phyloP scores from a whole-genome alignment of 2,113 vertebrate species.

The Saguinus imperator region DNA sequence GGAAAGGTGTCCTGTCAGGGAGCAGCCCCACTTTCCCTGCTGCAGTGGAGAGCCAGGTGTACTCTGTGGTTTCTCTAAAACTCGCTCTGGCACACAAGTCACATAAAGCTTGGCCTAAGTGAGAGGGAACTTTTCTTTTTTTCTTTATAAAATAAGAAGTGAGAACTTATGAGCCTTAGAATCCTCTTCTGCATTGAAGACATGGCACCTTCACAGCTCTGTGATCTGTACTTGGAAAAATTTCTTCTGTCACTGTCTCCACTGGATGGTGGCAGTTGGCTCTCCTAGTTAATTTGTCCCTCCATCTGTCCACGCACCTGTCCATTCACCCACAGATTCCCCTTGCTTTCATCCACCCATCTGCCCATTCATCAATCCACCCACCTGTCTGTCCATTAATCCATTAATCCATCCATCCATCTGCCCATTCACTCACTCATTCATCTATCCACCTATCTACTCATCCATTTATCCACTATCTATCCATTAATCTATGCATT shows the following conservation, averaged over 20 bases:
- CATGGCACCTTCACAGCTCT: rapidly evolving
- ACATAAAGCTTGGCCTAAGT: rapidly evolving
- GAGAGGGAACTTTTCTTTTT: neutral
- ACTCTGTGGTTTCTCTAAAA: neutral
- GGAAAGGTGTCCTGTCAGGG: rapidly evolving
- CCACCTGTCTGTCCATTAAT: neutral
- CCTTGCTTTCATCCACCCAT: neutral
- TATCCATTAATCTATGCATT: too few relatives aligned
- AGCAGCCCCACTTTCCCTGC: too few relatives aligned
- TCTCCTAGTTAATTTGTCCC: too few relatives aligned
- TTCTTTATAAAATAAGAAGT: too few relatives aligned
- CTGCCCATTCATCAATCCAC: neutral
- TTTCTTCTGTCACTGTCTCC: neutral
- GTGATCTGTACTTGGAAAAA: neutral
- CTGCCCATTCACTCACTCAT: neutral
- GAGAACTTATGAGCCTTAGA: rapidly evolving
- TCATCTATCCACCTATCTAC: rapidly evolving
- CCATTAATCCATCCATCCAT: neutral
- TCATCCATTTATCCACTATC: neutral
- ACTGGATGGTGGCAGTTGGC: too few relatives aligned
- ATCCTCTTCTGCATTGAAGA: neutral
- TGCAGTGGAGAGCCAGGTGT: rapidly evolving
- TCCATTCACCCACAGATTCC: neutral
- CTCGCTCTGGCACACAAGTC: too few relatives aligned
- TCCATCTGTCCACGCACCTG: neutral